These are phyloP conservation scores for Rhinolophus ferrumequinum DNA, from an alignment of 2,113 vertebrate species.

Conservation along the genomic window DNA sequence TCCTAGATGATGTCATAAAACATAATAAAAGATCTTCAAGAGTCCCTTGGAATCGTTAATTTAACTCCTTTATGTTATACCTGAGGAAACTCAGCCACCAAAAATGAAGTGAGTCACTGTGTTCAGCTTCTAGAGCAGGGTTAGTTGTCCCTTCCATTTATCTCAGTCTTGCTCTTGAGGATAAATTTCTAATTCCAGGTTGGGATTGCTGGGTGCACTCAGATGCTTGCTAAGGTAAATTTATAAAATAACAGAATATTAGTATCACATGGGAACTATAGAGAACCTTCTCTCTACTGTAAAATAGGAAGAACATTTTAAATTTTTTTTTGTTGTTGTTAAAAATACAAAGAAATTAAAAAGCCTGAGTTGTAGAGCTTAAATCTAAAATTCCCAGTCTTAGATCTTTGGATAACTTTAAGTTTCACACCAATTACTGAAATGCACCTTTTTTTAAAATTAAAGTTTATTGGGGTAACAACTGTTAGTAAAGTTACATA, in stretches of 20 bases:
- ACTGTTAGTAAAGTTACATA: too few species aligned
- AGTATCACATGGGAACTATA: background rate
- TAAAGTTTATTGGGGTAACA: too few species aligned
- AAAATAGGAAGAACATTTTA: background rate
- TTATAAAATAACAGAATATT: conserved; percentile 7
- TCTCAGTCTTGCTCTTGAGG: background rate
- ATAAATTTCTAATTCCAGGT: background rate
- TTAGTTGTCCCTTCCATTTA: background rate
- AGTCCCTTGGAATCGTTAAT: background rate
- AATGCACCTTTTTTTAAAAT: background rate
- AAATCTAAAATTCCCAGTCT: background rate
- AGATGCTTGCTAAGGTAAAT: background rate
- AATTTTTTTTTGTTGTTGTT: background rate
- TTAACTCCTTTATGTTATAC: background rate
- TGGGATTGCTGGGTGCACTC: background rate
- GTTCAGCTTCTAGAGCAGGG: background rate
- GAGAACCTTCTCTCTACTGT: background rate
- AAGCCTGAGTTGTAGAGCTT: background rate
- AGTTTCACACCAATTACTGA: background rate
- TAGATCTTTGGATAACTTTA: background rate
- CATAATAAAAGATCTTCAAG: background rate
- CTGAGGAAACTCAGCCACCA: background rate
- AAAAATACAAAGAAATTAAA: background rate
- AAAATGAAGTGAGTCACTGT: background rate
- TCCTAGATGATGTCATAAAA: background rate